Evolutionary conservation across 2,888 invertebrate species (phyloP).

Genomic region (Barypeithes pellucidus): DNA sequence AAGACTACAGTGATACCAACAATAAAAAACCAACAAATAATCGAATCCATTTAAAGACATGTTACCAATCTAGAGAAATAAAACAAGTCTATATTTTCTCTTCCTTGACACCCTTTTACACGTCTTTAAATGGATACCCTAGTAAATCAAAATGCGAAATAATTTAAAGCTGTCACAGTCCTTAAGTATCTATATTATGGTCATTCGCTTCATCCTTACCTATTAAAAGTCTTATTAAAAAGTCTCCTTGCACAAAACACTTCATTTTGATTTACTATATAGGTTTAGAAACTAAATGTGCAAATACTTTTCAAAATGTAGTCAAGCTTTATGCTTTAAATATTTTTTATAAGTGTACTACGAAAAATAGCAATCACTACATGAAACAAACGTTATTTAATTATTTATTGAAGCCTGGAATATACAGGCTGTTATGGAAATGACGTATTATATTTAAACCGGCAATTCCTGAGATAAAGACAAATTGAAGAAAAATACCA

Average conservation of each 20-base stretch:
- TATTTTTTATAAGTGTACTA: conserved; percentile 10
- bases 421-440: too few relatives aligned
- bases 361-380: background rate
- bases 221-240: conserved; percentile 17
- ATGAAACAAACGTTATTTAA: background rate
- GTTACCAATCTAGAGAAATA: too few relatives aligned
- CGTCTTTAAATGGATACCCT: conserved; percentile 8
- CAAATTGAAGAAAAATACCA: too few relatives aligned
- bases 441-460: too few relatives aligned
- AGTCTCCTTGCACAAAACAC: background rate
- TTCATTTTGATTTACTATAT: conserved; percentile 10
- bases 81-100: too few relatives aligned
- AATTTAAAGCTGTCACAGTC: conserved; percentile 19
- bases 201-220: background rate
- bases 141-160: conserved; percentile 5
- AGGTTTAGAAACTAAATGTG: conserved; percentile 13
- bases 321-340: background rate
- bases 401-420: background rate
- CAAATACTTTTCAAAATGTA: background rate
- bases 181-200: too few relatives aligned
- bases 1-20: conserved; percentile 11
- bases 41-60: conserved; percentile 1
- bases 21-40: conserved; percentile 4
- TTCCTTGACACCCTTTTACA: too few relatives aligned
- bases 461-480: too few relatives aligned